phyloP scores from a whole-genome alignment of 2,113 vertebrate species.

The Saccopteryx bilineata region DNA sequence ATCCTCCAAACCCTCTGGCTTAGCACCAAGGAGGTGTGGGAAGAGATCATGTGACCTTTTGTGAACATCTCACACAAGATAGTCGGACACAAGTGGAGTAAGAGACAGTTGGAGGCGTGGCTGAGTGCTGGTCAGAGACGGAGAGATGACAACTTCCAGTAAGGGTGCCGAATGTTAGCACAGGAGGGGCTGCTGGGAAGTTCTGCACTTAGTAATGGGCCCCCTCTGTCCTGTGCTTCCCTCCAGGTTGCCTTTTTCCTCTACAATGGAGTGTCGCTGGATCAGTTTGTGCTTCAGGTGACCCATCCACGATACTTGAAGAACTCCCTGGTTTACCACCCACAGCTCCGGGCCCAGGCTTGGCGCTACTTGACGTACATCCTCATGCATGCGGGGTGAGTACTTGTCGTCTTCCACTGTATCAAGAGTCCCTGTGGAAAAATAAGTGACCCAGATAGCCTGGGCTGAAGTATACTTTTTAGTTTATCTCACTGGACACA shows the following conservation, averaged over 20 bases:
- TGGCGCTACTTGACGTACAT: conserved; percentile 98
- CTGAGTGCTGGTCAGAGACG: neutral
- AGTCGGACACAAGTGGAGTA: neutral
- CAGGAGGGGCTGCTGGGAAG: neutral
- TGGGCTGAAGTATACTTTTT: conserved; percentile 9
- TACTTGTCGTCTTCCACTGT: conserved; percentile 37
- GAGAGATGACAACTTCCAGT: neutral
- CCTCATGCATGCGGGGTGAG: conserved; percentile 99
- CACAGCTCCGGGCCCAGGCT: conserved; percentile 95
- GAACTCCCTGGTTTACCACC: conserved; percentile 95
- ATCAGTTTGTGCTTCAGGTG: conserved; percentile 96
- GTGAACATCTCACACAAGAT: neutral
- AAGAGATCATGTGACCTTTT: neutral
- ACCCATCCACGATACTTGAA: conserved; percentile 95
- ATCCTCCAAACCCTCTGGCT: neutral
- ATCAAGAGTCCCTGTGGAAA: neutral
- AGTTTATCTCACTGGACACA: neutral
- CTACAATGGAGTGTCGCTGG: conserved; percentile 94
- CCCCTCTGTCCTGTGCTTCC: neutral
- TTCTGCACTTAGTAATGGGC: neutral
- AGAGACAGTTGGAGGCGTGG: neutral
- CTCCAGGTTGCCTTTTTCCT: conserved; percentile 95
- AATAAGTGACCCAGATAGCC: neutral
- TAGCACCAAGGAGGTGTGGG: neutral
- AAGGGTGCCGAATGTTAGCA: neutral